Percentiles rank a stretch among this genome's conserved stretches.
Evolutionary conservation across 2,113 vertebrate genomes (phyloP).

Genomic region (Eurystomus gularis): DNA sequence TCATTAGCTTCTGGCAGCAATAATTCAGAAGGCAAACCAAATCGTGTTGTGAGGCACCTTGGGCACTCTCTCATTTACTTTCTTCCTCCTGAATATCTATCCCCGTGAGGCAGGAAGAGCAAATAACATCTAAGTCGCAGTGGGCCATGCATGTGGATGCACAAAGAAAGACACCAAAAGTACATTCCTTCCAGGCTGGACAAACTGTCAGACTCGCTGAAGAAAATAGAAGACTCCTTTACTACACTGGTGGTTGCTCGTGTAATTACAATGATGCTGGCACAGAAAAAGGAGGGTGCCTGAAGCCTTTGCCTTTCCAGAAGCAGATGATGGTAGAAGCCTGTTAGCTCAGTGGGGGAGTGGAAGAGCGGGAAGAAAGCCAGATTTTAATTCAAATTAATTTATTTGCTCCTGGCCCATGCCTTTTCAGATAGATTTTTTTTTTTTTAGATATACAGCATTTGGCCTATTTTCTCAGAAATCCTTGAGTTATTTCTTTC

Average conservation of each 20-base stretch:
- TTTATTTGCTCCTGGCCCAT: not conserved
- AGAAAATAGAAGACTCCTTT: not conserved
- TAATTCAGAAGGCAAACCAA: conserved; percentile 12
- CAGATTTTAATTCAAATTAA: not conserved
- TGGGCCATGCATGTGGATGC: rapidly evolving
- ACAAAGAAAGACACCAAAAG: not conserved
- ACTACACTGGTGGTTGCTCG: not conserved
- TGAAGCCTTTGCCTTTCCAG: not conserved
- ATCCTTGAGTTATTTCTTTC: not conserved
- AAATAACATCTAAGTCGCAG: not conserved
- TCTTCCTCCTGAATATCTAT: not conserved
- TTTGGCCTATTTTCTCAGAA: conserved; percentile 8
- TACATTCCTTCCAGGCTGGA: not conserved
- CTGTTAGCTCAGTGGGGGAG: not conserved
- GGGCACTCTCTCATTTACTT: not conserved
- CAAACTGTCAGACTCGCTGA: not conserved
- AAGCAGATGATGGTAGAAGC: not conserved
- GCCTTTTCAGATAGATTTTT: not conserved
- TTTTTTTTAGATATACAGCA: not conserved
- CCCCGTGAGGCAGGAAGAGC: not conserved
- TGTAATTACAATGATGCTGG: not conserved
- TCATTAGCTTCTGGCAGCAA: not conserved
- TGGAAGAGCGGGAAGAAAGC: not conserved
- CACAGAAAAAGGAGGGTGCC: not conserved
- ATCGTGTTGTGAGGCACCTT: not conserved